Conservation (phyloP, 2,113 vertebrate species). For the Tachysurus fulvidraco region DNA sequence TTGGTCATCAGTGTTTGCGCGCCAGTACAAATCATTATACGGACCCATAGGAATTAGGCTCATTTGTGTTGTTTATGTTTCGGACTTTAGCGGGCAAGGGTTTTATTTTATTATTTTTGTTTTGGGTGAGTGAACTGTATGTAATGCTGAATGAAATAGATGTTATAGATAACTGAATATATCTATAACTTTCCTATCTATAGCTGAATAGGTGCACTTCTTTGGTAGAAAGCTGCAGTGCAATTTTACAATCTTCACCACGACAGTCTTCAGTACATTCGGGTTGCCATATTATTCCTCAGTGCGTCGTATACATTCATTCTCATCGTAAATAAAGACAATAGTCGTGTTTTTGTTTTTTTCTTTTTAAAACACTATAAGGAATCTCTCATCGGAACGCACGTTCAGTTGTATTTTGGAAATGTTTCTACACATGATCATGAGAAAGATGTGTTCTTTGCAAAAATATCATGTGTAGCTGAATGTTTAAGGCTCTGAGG, state of each 20-base stretch:
- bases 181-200: no score
- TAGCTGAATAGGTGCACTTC: not conserved
- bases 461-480: not conserved
- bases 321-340: not conserved
- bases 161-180: no score
- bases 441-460: not conserved
- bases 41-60: slow-evolving; percentile 5
- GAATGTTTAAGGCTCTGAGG: not conserved
- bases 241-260: not conserved
- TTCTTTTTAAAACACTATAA: not conserved
- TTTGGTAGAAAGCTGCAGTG: not conserved
- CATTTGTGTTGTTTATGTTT: not conserved
- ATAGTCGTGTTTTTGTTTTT: not conserved
- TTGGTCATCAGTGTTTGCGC: slow-evolving; percentile 24
- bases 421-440: not conserved
- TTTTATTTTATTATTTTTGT: not conserved
- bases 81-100: not conserved
- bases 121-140: not conserved
- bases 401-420: not conserved
- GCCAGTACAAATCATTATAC: slow-evolving; percentile 21
- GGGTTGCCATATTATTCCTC: not conserved
- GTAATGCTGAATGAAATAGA: not conserved
- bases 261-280: not conserved
- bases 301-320: not conserved
- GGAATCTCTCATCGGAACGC: not conserved